Evolutionary conservation across 2,888 invertebrate genomes (phyloP).

Genomic region (Megalurothrips usitatus): DNA sequence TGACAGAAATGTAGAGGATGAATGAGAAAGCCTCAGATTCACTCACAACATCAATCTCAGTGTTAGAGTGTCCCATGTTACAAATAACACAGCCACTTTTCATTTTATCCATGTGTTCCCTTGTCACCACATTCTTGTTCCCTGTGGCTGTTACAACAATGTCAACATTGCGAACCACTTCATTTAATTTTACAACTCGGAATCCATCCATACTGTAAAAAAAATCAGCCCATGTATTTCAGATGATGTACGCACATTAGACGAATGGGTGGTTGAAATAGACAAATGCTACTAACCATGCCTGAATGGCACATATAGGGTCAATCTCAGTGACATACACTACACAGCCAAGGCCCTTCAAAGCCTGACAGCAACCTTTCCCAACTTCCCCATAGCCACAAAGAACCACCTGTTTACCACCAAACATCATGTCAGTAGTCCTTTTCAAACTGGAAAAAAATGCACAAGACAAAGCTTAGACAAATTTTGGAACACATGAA

Average conservation of each 20-base stretch:
- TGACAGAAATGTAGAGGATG: not conserved
- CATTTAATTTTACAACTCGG: conserved; percentile 88
- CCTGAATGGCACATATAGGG: conserved; percentile 95
- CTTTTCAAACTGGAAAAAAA: conserved; percentile 63
- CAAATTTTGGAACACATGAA: not conserved
- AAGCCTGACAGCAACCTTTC: conserved; percentile 92
- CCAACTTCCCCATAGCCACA: conserved; percentile 98
- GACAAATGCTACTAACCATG: conserved; percentile 57
- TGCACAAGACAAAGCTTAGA: conserved; percentile 33
- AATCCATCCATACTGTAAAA: conserved; percentile 87
- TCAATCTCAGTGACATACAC: conserved; percentile 93
- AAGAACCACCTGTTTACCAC: conserved; percentile 92
- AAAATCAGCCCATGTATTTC: conserved; percentile 30
- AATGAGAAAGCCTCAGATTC: not conserved
- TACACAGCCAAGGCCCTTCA: conserved; percentile 91
- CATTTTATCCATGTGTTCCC: conserved; percentile 95
- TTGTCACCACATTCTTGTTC: conserved; percentile 92
- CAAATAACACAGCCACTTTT: conserved; percentile 93
- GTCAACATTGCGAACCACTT: conserved; percentile 87
- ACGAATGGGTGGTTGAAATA: not conserved
- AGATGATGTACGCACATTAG: not conserved
- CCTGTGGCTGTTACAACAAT: conserved; percentile 97
- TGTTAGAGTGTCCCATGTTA: conserved; percentile 97
- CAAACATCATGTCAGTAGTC: conserved; percentile 95
- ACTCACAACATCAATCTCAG: conserved; percentile 87